Conservation (phyloP, 2,888 invertebrate genomes). For the Acrobeloides nanus region DNA sequence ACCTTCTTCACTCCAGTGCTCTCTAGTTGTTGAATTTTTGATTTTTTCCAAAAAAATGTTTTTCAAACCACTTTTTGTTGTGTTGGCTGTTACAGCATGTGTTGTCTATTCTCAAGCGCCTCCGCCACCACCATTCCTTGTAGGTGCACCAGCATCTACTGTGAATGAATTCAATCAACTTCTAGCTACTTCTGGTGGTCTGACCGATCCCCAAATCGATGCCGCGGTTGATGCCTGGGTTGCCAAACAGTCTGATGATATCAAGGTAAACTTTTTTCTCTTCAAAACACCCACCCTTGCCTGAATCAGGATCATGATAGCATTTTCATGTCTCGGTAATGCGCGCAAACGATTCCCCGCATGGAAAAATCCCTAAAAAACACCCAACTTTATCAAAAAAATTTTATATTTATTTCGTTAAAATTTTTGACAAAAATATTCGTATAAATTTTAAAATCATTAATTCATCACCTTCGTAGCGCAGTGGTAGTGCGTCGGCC, state of each 20-base stretch:
- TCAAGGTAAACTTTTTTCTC: conserved; percentile 20
- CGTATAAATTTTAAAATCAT: neutral
- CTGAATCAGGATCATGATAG: no score
- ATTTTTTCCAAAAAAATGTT: no score
- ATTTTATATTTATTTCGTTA: neutral
- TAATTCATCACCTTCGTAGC: neutral
- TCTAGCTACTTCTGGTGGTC: conserved; percentile 22
- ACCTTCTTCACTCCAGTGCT: no score
- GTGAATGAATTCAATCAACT: conserved; percentile 32
- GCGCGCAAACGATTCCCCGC: no score
- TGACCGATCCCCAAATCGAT: conserved; percentile 41
- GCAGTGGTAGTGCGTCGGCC: no score
- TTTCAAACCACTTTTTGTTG: no score
- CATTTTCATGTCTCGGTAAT: no score
- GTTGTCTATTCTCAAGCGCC: conserved; percentile 25
- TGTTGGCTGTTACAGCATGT: no score
- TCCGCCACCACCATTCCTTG: conserved; percentile 39
- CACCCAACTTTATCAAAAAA: neutral
- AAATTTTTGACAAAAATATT: conserved; percentile 2
- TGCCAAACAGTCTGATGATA: conserved; percentile 18
- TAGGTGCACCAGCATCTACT: conserved; percentile 29
- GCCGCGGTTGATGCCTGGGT: conserved; percentile 39
- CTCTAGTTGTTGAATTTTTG: no score
- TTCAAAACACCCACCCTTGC: neutral
- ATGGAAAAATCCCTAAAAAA: no score